phyloP scores from a whole-genome alignment of 2,797 vertebrate species.

The Urosaurus nigricauda region DNA sequence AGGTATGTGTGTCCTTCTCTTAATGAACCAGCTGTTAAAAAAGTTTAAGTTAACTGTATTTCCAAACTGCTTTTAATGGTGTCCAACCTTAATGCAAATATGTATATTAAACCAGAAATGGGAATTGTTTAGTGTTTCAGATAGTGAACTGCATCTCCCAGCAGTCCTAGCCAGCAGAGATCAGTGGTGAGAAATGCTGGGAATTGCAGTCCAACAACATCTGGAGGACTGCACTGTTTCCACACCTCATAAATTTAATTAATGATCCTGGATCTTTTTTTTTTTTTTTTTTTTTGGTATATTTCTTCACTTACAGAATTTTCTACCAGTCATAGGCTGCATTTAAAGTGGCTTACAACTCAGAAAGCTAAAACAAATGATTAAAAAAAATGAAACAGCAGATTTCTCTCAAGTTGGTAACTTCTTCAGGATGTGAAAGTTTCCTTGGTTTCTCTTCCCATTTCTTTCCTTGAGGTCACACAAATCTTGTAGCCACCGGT shows the following conservation, averaged over 20 bases:
- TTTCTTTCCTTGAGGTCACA: not conserved
- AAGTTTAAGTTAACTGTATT: not conserved
- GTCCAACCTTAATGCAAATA: too few species aligned
- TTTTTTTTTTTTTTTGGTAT: not conserved
- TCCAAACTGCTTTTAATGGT: not conserved
- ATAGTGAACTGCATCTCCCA: too few species aligned
- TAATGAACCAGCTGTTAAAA: not conserved
- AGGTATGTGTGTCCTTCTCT: constrained; percentile 77
- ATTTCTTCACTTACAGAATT: not conserved
- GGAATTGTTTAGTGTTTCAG: too few species aligned
- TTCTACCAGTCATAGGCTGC: not conserved
- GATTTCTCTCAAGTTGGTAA: not conserved
- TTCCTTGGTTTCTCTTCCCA: not conserved
- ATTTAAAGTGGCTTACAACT: not conserved
- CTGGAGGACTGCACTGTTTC: too few species aligned
- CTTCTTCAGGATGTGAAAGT: not conserved
- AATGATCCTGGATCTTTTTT: too few species aligned
- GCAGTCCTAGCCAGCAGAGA: too few species aligned
- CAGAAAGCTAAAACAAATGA: not conserved
- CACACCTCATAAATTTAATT: not conserved
- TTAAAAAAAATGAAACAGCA: not conserved
- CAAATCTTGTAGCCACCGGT: not conserved
- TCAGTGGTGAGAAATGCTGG: too few species aligned
- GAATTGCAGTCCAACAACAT: too few species aligned
- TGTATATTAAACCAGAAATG: not conserved